Base-by-base conservation (phyloP, 2,888 invertebrate genomes). In the Aproaerema taeniolella region DNA sequence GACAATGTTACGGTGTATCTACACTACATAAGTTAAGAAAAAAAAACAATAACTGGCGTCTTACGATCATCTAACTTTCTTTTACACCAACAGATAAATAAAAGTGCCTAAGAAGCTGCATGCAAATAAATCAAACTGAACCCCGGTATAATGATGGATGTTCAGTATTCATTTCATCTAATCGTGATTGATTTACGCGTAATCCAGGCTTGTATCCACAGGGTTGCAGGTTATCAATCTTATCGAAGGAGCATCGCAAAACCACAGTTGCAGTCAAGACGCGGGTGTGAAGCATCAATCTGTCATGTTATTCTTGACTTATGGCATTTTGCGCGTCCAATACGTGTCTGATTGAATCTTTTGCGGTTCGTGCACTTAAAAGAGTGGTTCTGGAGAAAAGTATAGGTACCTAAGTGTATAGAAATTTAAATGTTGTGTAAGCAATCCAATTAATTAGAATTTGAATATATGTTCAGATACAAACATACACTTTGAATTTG, bases 341-440 rank as follows among this genome's bases (percentile, higher is more conserved):
- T 41, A 45, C 51, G 44, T 50, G 50, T 51, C 55, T 44, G 52
- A 59, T 59, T 45, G 45, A 44, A 50, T 52, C 53, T 51, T 52
- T 25, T 49, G 47, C 43, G 44, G 53, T 49, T 2, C 33, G 13
- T 17, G 12, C 26, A 13, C 26, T 4, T 7, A 11, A 15, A 25
- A 33, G 5, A 6, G 12, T 25, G n/a, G n/a, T 20, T 15, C 15
- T 5, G 13, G 33, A 33, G 33, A 24, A 12, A 33, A n/a, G n/a
- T n/a, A n/a, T n/a, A n/a, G n/a, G n/a, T n/a, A n/a, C n/a, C n/a
- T n/a, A n/a, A n/a, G n/a, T n/a, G n/a, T n/a, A n/a, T n/a, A n/a
- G n/a, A n/a, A n/a, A n/a, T n/a, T n/a, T n/a, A n/a, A n/a, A n/a
- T n/a, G n/a, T n/a, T n/a, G n/a, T n/a, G n/a, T n/a, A n/a, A n/a